Percentiles rank a stretch among this genome's conserved stretches.
Conservation (phyloP, 1,140 invertebrate genomes). For the Pseudomyrmex concolor region DNA sequence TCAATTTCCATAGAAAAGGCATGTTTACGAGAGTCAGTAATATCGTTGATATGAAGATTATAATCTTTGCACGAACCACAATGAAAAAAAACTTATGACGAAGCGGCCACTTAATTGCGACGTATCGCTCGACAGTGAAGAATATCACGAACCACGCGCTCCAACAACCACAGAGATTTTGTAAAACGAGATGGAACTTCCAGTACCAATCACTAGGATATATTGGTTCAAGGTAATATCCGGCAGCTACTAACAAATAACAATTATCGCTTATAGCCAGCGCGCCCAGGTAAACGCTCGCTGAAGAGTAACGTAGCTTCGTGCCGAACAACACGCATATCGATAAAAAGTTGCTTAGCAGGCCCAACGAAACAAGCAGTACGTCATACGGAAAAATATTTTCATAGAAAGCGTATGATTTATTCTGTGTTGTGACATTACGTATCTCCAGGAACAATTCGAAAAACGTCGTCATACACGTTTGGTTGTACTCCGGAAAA, state of each 20-base stretch:
- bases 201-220: too few species aligned
- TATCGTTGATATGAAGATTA: slow-evolving; percentile 86
- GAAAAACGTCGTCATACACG: too few species aligned
- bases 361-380: slow-evolving; percentile 89
- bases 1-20: slow-evolving; percentile 86
- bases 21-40: slow-evolving; percentile 86
- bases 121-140: slow-evolving; percentile 94
- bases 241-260: slow-evolving; percentile 84
- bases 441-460: too few species aligned
- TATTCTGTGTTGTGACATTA: too few species aligned
- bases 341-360: slow-evolving; percentile 90
- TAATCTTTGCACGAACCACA: slow-evolving; percentile 89
- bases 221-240: too few species aligned
- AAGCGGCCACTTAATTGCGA: slow-evolving; percentile 92
- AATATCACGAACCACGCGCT: slow-evolving; percentile 94
- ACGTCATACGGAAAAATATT: slow-evolving; percentile 86
- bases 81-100: slow-evolving; percentile 92
- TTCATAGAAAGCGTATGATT: too few species aligned
- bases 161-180: slow-evolving; percentile 89
- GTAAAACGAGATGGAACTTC: slow-evolving; percentile 90
- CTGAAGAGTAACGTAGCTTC: slow-evolving; percentile 90
- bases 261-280: slow-evolving; percentile 91
- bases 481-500: too few species aligned
- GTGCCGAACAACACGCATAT: slow-evolving; percentile 90
- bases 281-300: slow-evolving; percentile 92